These are phyloP conservation scores for Diadema setosum DNA, from an alignment of 35 echinoderm and acorn worm genomes.

Conservation along the genomic window DNA sequence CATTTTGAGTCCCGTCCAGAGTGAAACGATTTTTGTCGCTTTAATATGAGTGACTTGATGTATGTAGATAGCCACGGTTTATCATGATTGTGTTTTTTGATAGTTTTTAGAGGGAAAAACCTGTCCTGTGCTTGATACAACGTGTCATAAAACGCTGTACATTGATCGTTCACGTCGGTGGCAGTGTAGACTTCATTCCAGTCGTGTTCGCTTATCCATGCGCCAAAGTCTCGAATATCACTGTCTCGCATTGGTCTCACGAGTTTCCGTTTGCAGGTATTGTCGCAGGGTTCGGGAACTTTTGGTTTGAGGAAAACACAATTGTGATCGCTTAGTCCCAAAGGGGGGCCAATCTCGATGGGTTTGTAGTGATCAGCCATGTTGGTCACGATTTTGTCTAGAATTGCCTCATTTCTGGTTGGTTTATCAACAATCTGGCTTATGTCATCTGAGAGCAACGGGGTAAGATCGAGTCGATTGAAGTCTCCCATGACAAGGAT, in stretches of 20 bases:
- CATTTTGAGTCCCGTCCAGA: background rate
- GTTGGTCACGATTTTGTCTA: background rate
- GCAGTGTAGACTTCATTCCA: background rate
- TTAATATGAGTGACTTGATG: background rate
- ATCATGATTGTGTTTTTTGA: background rate
- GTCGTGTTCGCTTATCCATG: background rate
- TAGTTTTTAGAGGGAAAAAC: background rate
- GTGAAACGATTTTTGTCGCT: background rate
- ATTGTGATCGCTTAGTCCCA: conserved; percentile 20
- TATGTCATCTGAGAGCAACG: background rate
- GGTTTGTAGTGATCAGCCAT: background rate
- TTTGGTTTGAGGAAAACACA: background rate
- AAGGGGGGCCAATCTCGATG: background rate
- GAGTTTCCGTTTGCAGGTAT: background rate
- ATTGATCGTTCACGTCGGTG: background rate
- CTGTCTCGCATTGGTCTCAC: background rate
- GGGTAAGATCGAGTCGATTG: conserved; percentile 8
- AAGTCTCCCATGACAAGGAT: conserved; percentile 24
- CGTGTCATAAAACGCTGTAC: background rate
- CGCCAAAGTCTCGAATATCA: background rate
- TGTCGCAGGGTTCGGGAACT: background rate
- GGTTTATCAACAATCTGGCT: background rate
- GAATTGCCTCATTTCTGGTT: background rate
- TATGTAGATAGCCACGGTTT: background rate
- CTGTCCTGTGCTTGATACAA: background rate